Percentiles rank a stretch among this genome's conserved stretches.
phyloP scores from a whole-genome alignment of 2,888 invertebrate species.

The Heliconius aoede region DNA sequence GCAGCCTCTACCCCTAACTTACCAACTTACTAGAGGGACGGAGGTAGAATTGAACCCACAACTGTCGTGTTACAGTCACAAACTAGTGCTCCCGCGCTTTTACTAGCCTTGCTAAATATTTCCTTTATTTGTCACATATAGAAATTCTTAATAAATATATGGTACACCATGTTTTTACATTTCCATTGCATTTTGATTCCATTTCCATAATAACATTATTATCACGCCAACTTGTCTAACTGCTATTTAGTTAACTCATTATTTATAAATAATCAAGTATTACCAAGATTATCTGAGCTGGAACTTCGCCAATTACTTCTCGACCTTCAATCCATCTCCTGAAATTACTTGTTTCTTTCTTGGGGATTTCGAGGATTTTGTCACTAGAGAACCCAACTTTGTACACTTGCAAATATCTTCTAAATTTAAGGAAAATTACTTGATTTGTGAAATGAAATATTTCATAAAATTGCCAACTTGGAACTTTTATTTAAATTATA shows the following conservation, averaged over 20 bases:
- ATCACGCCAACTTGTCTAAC: background rate
- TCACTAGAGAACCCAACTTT: constrained; percentile 51
- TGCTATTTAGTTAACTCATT: constrained; percentile 3
- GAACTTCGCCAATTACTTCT: constrained; percentile 71
- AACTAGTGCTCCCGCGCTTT: no score
- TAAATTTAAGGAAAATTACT: background rate
- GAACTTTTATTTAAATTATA: no score
- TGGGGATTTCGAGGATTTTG: constrained; percentile 65
- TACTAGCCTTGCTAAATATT: no score
- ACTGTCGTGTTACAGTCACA: no score
- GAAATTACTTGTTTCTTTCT: constrained; percentile 68
- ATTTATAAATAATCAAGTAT: constrained; percentile 66
- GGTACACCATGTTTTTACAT: no score
- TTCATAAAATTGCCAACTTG: background rate
- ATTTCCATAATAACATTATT: background rate
- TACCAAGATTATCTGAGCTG: constrained; percentile 57
- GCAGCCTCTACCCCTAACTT: no score
- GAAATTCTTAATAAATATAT: no score
- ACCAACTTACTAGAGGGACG: no score
- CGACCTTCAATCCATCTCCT: constrained; percentile 69
- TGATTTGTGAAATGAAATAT: constrained; percentile 16
- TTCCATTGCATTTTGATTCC: background rate
- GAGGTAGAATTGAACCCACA: no score
- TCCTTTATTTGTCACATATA: background rate
- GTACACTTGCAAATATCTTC: constrained; percentile 18